Evolutionary conservation across 1,140 invertebrate species (phyloP).

Genomic region (Teleopsis dalmanni): DNA sequence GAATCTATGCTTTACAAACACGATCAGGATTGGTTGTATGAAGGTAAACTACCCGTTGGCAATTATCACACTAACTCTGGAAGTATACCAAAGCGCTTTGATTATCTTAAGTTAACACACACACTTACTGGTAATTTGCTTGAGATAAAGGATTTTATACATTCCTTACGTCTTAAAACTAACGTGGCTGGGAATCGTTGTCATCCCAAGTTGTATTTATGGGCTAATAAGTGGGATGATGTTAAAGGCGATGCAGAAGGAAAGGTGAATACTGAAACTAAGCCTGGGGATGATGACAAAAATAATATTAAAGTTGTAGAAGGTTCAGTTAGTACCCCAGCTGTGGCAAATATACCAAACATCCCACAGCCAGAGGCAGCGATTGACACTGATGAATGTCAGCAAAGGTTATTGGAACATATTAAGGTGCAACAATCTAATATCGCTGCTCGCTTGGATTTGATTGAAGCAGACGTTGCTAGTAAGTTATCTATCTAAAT

Average conservation of each 20-base stretch:
- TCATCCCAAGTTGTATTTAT: slow-evolving; percentile 76
- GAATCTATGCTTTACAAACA: slow-evolving; percentile 66
- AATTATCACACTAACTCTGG: slow-evolving; percentile 44
- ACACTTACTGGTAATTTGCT: slow-evolving; percentile 64
- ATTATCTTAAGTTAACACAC: slow-evolving; percentile 57
- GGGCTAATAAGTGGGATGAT: slow-evolving; percentile 73
- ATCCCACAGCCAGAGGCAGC: slow-evolving; percentile 71
- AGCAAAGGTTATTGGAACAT: slow-evolving; percentile 67
- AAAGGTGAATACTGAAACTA: slow-evolving; percentile 7
- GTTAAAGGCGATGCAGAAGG: slow-evolving; percentile 13
- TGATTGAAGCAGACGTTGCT: slow-evolving; percentile 68
- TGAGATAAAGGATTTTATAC: slow-evolving; percentile 59
- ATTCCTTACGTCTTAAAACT: slow-evolving; percentile 65
- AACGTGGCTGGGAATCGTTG: slow-evolving; percentile 68
- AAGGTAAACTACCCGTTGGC: slow-evolving; percentile 64
- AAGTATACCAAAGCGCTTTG: slow-evolving; percentile 36
- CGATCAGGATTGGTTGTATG: slow-evolving; percentile 81
- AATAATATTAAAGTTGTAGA: slow-evolving; percentile 35
- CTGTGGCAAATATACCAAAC: slow-evolving; percentile 25
- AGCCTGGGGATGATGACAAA: slow-evolving; percentile 1
- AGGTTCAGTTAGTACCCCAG: slow-evolving; percentile 1
- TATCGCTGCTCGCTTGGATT: slow-evolving; percentile 61
- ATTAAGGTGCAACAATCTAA: slow-evolving; percentile 66
- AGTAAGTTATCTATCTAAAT: slow-evolving; percentile 44
- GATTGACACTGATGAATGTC: slow-evolving; percentile 70